Conservation (phyloP, 2,797 vertebrate genomes). For the Rhinogobio ventralis region DNA sequence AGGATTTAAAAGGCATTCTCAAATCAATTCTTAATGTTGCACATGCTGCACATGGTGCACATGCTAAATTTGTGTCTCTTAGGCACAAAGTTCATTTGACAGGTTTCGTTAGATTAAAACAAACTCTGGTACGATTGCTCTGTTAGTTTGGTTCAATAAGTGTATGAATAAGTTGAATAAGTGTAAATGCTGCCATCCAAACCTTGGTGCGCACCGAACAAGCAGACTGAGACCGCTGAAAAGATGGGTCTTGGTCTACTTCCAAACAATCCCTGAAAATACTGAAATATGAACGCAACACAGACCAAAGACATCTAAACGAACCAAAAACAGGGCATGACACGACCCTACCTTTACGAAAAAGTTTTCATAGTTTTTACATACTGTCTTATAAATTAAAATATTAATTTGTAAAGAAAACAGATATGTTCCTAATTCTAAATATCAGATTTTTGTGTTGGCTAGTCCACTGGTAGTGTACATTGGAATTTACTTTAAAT, state of each 20-base stretch:
- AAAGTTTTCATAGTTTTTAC: too few relatives aligned
- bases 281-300: background rate
- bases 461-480: too few relatives aligned
- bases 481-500: too few relatives aligned
- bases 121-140: background rate
- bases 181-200: background rate
- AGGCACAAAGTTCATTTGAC: background rate
- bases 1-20: background rate
- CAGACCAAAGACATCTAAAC: background rate
- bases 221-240: background rate
- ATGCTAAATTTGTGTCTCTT: background rate
- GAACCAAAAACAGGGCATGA: background rate
- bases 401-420: too few relatives aligned
- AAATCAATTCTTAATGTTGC: background rate
- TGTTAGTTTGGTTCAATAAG: background rate
- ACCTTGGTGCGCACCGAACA: background rate
- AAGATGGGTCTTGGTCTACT: background rate
- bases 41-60: background rate
- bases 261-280: background rate
- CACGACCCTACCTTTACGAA: too few relatives aligned
- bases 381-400: too few relatives aligned
- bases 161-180: too few relatives aligned
- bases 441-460: too few relatives aligned
- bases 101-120: background rate
- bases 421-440: too few relatives aligned